Percentiles rank a stretch among this genome's conserved stretches.
phyloP scores from a whole-genome alignment of 2,888 invertebrate species.

The Lepidocyrtoides sp. region DNA sequence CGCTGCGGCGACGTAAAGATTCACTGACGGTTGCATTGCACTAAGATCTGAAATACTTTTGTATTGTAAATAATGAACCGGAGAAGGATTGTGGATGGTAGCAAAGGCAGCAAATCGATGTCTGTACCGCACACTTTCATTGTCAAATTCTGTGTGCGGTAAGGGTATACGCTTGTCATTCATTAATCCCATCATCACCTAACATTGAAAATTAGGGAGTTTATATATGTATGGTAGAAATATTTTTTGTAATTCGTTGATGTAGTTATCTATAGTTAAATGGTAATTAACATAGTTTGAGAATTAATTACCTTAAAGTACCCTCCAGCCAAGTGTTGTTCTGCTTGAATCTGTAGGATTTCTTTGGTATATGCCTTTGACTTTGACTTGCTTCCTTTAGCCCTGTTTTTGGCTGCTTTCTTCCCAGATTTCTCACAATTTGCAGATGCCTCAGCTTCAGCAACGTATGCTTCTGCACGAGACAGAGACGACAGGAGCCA shows the following conservation, averaged over 20 bases:
- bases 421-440: conserved; percentile 81
- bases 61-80: conserved; percentile 96
- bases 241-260: no score
- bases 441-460: conserved; percentile 87
- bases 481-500: conserved; percentile 97
- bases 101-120: conserved; percentile 97
- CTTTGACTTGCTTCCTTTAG: conserved; percentile 90
- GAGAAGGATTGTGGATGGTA: conserved; percentile 94
- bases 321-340: conserved; percentile 98
- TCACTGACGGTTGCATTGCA: conserved; percentile 86
- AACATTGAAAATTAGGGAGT: conserved; percentile 71
- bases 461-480: conserved; percentile 94
- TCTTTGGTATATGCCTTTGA: conserved; percentile 93
- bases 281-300: no score
- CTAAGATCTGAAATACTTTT: conserved; percentile 88
- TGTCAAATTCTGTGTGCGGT: conserved; percentile 96
- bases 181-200: conserved; percentile 96
- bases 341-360: conserved; percentile 95
- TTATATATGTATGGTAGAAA: neutral
- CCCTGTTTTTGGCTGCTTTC: conserved; percentile 83
- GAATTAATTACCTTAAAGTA: conserved; percentile 93
- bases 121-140: conserved; percentile 97
- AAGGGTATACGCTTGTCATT: conserved; percentile 94
- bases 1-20: conserved; percentile 92
- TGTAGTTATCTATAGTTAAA: neutral